Conservation (phyloP, 2,888 invertebrate species). For the Tetragnatha montana region DNA sequence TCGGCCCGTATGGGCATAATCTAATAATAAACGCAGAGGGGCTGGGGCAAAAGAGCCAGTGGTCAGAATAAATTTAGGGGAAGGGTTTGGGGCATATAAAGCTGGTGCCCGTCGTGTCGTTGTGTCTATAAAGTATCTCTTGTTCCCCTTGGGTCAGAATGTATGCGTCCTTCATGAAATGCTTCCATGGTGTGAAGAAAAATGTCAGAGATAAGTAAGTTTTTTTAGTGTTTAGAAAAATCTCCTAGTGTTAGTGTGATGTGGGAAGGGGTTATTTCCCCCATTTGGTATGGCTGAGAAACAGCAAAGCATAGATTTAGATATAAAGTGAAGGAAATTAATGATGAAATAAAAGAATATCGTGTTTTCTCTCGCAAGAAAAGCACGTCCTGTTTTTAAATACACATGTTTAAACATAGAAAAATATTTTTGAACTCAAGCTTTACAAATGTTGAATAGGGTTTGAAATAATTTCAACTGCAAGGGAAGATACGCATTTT, state of each 20-base stretch:
- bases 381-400: too few species aligned
- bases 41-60: background rate
- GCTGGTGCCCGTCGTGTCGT: background rate
- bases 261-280: background rate
- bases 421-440: too few species aligned
- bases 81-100: constrained; percentile 34
- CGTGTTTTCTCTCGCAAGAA: too few species aligned
- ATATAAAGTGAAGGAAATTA: too few species aligned
- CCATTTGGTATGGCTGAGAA: background rate
- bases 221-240: constrained; percentile 1
- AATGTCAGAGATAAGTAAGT: constrained; percentile 50
- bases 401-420: too few species aligned
- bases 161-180: constrained; percentile 47
- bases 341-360: too few species aligned
- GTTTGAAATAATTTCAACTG: too few species aligned
- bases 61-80: constrained; percentile 31
- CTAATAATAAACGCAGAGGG: constrained; percentile 30
- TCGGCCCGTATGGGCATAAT: background rate
- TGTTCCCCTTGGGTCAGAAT: constrained; percentile 1
- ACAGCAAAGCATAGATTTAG: too few species aligned
- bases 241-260: background rate
- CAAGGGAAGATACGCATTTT: too few species aligned
- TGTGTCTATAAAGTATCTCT: background rate
- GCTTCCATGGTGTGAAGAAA: constrained; percentile 33
- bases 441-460: too few species aligned